Evolutionary conservation across 2,113 vertebrate species (phyloP), one percentile per base, ranked within the genome.

Genomic region (Leptodactylus fuscus): DNA sequence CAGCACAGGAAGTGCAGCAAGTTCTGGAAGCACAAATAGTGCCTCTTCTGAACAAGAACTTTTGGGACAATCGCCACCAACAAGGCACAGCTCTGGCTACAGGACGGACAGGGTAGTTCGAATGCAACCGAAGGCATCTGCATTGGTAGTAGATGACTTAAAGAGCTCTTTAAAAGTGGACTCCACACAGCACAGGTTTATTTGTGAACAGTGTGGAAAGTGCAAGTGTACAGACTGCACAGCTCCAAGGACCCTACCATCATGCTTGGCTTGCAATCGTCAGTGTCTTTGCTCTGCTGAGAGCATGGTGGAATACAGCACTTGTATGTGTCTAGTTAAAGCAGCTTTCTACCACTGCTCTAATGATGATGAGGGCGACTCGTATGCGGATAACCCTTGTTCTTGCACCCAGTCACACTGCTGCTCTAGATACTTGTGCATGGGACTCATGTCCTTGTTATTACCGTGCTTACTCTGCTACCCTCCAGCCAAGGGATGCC

Each of bases 281-380:
- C 97, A 97, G 90, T 99, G 97, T 91, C 90, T 99, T 24, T 98
- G 97, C 92, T 99, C 98, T 0, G 96, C 96, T 0, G 97, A 99
- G 92, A 97, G 95, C 90, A 95, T 96, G 85, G 94, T 99, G 93
- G 98, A 99, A 89, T 97, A 98, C 1, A 91, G 97, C 88, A 99
- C 97, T 20, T 99, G 97, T 91, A 99, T 99, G 97, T 99, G 98
- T 88, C 88, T 99, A 87, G 97, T 98, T 74, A 99, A 99, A 91
- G 97, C 97, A 82, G 88, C 97, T 90, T 99, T 99, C 93, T 99
- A 99, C 95, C 98, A 99, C 95, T 99, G 98, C 89, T 98, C 97
- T 71, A 97, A 96, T 0, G 97, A 98, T 2, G 98, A 98, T 7
- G 96, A 97, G 87, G 97, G 97, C 13, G 97, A 98, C 91, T 98